phyloP scores from a whole-genome alignment of 2,888 invertebrate species.

The Clivina fossor region DNA sequence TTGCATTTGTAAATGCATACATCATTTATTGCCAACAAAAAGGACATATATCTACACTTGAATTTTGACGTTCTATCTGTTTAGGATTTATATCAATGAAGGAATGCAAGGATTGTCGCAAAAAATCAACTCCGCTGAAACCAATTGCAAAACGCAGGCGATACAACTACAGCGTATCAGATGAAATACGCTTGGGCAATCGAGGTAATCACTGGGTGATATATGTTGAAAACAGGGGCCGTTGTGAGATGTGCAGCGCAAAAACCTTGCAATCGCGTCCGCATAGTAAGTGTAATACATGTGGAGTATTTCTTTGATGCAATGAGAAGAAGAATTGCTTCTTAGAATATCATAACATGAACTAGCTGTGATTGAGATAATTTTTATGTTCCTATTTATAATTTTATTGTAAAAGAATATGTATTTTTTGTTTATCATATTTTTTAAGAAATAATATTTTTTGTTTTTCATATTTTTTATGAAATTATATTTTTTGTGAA shows the following conservation, averaged over 20 bases:
- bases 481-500: conserved; percentile 18
- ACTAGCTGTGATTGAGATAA: conserved; percentile 15
- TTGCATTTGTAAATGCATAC: conserved; percentile 39
- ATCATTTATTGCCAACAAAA: conserved; percentile 26
- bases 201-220: conserved; percentile 28
- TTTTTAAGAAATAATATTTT: conserved; percentile 18
- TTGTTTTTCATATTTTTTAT: conserved; percentile 14
- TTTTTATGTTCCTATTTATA: conserved; percentile 20
- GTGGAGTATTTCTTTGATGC: conserved; percentile 27
- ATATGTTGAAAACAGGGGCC: conserved; percentile 26
- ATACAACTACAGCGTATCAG: conserved; percentile 30
- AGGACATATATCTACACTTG: conserved; percentile 26
- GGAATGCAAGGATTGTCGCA: not conserved
- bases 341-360: conserved; percentile 20
- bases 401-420: conserved; percentile 20
- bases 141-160: conserved; percentile 19
- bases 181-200: conserved; percentile 27
- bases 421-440: conserved; percentile 12
- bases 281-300: conserved; percentile 22
- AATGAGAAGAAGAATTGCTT: conserved; percentile 34
- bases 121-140: conserved; percentile 16
- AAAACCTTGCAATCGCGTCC: conserved; percentile 31
- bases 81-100: conserved; percentile 18
- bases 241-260: conserved; percentile 32
- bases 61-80: conserved; percentile 28